Base-by-base conservation (phyloP, 1,140 invertebrate species). In the Hyles euphorbiae region DNA sequence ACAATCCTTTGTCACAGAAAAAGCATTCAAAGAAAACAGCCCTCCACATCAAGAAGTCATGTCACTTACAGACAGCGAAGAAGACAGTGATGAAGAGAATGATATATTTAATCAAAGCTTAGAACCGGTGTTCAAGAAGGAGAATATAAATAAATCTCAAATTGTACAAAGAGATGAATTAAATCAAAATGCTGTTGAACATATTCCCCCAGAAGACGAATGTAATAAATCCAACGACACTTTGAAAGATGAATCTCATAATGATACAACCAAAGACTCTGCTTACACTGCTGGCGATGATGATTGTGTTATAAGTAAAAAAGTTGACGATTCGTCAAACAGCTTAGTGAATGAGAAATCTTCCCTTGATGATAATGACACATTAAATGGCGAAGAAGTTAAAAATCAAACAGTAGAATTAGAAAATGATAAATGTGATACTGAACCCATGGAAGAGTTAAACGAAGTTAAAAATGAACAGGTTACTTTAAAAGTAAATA, bases 71-170 rank as follows among this genome's bases (percentile, higher is more conserved):
- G 80, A 82, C 22, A 79, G 73, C 50, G 79, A 80, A 45, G 55
- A 60, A 3, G 73, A 80, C 7, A 75, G 69, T 22, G 78, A 83
- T 5, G 64, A 58, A n/a, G 70, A 74, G 6, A 56, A 72, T 12
- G 78, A 82, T 34, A 59, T 67, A 0, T 68, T 65, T 36, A 80
- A 83, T 12, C 78, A 83, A 34, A 81, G 78, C 34, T 58, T 87
- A 8, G 81, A 85, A 63, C 84, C 84, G 0, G 72, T 74, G 1
- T 80, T 87, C 46, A 83, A 63, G 34, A 83, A 77, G 46, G 80
- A 81, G 53, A 68, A 81, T 5, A 68, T 80, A 6, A 82, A 81
- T 50, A 61, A 68, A 45, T 76, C 61, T 10, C 40, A 40, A 5
- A 40, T 5, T 1, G 36, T 40, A 8, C 33, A n/a, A 8, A 52